Evolutionary conservation across 2,888 invertebrate species (phyloP).

Genomic region (Tridacna gigas): DNA sequence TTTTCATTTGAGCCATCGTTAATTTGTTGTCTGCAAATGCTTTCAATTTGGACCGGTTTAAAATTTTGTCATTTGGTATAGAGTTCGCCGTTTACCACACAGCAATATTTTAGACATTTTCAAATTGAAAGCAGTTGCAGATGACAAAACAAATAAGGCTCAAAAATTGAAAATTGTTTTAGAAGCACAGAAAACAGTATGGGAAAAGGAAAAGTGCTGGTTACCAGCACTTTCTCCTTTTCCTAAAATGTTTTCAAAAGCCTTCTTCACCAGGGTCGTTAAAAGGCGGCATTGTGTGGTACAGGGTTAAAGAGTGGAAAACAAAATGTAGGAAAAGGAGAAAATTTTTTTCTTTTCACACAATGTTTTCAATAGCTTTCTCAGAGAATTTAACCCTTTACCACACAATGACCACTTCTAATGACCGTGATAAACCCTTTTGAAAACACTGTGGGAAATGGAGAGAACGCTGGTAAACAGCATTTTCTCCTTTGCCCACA

Average conservation of each 20-base stretch:
- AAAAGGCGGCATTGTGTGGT: neutral
- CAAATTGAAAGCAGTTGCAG: too few relatives aligned
- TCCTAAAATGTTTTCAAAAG: neutral
- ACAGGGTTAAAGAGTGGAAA: neutral
- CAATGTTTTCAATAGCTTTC: too few relatives aligned
- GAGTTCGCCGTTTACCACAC: too few relatives aligned
- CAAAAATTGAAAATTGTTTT: too few relatives aligned
- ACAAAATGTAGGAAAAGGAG: too few relatives aligned
- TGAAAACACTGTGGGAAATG: neutral
- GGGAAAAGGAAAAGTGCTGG: neutral
- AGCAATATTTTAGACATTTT: too few relatives aligned
- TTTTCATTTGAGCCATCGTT: too few relatives aligned
- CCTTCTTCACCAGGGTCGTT: neutral
- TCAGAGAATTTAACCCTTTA: neutral
- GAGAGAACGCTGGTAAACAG: neutral
- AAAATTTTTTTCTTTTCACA: too few relatives aligned
- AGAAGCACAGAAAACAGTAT: neutral
- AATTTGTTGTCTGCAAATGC: too few relatives aligned
- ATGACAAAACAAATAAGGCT: too few relatives aligned
- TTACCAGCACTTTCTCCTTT: neutral
- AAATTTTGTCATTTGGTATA: too few relatives aligned
- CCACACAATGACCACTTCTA: neutral
- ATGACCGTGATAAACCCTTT: neutral
- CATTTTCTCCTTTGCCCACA: neutral
- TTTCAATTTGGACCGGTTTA: too few relatives aligned